Evolutionary conservation across 2,888 invertebrate genomes (phyloP).

Genomic region (Caenorhabditis sinica): DNA sequence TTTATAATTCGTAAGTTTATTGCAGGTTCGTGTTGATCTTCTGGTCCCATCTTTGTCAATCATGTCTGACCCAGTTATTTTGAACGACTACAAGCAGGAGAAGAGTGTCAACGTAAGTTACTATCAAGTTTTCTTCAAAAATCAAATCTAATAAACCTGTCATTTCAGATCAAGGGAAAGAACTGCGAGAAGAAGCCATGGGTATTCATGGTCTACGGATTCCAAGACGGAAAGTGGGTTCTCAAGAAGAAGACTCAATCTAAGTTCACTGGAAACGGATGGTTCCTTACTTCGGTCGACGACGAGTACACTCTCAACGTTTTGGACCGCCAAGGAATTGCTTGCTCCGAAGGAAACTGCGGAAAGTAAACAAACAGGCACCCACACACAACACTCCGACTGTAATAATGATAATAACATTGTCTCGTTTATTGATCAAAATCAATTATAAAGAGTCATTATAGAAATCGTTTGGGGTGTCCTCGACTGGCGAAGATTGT

Average conservation of each 20-base stretch:
- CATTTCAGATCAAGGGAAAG: constrained; percentile 64
- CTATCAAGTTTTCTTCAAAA: not conserved
- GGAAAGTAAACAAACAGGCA: constrained; percentile 62
- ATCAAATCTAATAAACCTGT: not conserved
- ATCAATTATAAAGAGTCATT: constrained; percentile 43
- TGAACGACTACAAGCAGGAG: constrained; percentile 56
- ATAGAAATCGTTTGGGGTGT: constrained; percentile 18
- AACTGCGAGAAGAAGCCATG: constrained; percentile 72
- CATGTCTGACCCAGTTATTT: constrained; percentile 67
- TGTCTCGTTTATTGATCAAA: constrained; percentile 38
- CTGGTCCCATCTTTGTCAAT: constrained; percentile 61
- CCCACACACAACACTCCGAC: not conserved
- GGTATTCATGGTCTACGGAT: constrained; percentile 69
- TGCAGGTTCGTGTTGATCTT: constrained; percentile 63
- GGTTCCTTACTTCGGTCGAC: constrained; percentile 61
- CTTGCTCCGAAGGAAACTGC: constrained; percentile 73
- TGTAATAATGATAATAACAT: constrained; percentile 42
- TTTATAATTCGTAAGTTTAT: not conserved
- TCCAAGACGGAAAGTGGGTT: constrained; percentile 67
- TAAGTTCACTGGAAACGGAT: constrained; percentile 73
- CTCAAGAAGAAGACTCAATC: constrained; percentile 69
- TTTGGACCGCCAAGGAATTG: constrained; percentile 70
- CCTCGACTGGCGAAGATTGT: constrained; percentile 41
- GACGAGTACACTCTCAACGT: constrained; percentile 63
- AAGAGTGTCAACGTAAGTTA: constrained; percentile 61